These are phyloP conservation scores for Papilio helenus DNA, from an alignment of 1,140 invertebrate species.

Conservation along the genomic window DNA sequence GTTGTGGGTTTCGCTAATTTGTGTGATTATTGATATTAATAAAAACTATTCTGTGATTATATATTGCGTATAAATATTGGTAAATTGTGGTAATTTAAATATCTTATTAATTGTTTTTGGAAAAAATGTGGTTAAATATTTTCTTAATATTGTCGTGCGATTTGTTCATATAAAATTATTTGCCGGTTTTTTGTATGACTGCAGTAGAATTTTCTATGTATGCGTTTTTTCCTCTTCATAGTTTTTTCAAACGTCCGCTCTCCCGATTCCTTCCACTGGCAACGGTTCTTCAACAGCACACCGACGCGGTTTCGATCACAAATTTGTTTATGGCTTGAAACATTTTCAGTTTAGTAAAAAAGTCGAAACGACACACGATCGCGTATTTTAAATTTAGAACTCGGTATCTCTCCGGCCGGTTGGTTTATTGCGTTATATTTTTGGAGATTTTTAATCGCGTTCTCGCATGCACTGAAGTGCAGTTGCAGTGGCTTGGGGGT, in stretches of 20 bases:
- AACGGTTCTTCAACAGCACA: constrained; percentile 36
- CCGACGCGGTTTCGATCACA: constrained; percentile 12
- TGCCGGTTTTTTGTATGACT: constrained; percentile 49
- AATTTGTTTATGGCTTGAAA: constrained; percentile 25
- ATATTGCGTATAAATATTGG: constrained; percentile 75
- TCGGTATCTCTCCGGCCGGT: constrained; percentile 36
- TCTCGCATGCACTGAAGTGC: constrained; percentile 78
- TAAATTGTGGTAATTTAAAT: constrained; percentile 60
- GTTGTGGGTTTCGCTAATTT: constrained; percentile 46
- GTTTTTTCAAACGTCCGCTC: constrained; percentile 57
- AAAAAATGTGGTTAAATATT: constrained; percentile 51
- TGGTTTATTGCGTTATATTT: constrained; percentile 53
- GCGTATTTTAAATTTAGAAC: constrained; percentile 51
- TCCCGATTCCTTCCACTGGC: constrained; percentile 48
- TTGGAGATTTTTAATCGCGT: constrained; percentile 68
- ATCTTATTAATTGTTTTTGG: constrained; percentile 54
- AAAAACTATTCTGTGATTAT: constrained; percentile 66
- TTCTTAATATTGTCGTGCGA: constrained; percentile 65
- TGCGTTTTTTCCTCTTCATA: constrained; percentile 81
- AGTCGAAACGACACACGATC: constrained; percentile 34
- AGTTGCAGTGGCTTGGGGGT: constrained; percentile 65
- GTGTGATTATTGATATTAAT: constrained; percentile 48
- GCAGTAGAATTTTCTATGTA: constrained; percentile 46
- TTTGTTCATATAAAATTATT: constrained; percentile 57
- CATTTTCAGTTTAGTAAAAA: constrained; percentile 37